These are phyloP conservation scores for Nesidiocoris tenuis DNA, from an alignment of 2,888 invertebrate species.

Conservation along the genomic window DNA sequence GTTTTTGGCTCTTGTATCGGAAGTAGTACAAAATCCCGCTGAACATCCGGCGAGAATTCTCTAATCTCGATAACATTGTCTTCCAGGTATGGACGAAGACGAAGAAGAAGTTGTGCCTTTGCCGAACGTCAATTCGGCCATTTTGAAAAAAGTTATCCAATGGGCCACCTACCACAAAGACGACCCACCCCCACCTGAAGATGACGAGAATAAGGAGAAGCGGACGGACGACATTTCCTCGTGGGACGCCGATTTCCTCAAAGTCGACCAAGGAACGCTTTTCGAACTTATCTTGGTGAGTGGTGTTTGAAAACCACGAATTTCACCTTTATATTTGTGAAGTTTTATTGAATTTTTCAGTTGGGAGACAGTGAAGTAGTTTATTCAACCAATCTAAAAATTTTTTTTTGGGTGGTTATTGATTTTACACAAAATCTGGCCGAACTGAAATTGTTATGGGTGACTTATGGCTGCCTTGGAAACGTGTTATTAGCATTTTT, in stretches of 20 bases:
- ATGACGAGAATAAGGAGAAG: conserved; percentile 96
- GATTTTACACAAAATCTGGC: no score
- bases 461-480: no score
- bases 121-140: conserved; percentile 96
- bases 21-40: no score
- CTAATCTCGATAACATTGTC: no score
- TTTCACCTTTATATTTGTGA: not conserved
- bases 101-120: conserved; percentile 94
- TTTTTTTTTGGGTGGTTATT: no score
- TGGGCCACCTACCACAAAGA: conserved; percentile 94
- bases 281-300: conserved; percentile 51
- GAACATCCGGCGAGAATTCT: no score
- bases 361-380: not conserved
- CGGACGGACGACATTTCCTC: conserved; percentile 98
- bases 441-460: no score
- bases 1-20: no score
- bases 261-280: conserved; percentile 84
- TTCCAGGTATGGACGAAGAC: conserved; percentile 73
- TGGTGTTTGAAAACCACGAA: not conserved
- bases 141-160: conserved; percentile 88
- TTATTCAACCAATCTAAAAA: no score
- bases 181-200: conserved; percentile 93
- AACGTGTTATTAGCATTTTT: no score
- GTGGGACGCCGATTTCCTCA: conserved; percentile 98
- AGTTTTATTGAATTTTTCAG: no score